phyloP scores from a whole-genome alignment of 2,113 vertebrate genomes.

The Sarotherodon lohbergeri region DNA sequence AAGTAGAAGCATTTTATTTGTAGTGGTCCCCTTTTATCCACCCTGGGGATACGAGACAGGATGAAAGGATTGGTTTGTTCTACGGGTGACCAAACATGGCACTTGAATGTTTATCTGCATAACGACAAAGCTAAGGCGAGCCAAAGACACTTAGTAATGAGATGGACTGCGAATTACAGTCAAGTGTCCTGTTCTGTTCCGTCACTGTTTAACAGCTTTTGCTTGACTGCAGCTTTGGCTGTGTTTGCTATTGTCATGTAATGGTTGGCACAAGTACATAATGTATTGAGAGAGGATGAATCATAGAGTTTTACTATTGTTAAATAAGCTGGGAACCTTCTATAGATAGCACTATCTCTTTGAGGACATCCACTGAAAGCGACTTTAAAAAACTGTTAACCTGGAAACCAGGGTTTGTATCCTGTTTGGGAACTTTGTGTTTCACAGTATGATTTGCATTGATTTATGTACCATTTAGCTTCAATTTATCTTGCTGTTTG shows the following conservation, averaged over 20 bases:
- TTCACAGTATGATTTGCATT: not conserved
- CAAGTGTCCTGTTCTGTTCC: constrained; percentile 34
- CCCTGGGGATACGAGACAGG: constrained; percentile 12
- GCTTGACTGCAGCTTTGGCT: not conserved
- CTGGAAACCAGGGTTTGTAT: not conserved
- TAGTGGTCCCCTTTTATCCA: constrained; percentile 12
- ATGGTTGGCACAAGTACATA: not conserved
- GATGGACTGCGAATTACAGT: constrained; percentile 44
- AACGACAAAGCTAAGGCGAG: constrained; percentile 38
- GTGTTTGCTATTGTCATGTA: not conserved
- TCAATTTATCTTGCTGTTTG: not conserved
- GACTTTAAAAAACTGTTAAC: not conserved
- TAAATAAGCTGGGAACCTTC: constrained; percentile 19
- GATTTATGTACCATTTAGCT: not conserved
- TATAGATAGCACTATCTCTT: not conserved
- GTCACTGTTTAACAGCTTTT: constrained; percentile 12
- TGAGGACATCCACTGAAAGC: not conserved
- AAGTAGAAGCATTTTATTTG: constrained; percentile 30
- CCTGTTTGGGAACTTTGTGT: not conserved
- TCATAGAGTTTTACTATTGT: not conserved
- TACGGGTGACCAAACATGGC: constrained; percentile 53
- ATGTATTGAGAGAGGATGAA: not conserved
- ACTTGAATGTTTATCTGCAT: constrained; percentile 40
- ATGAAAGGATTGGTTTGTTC: constrained; percentile 51
- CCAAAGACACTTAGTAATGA: constrained; percentile 39